These are phyloP conservation scores for Oreonectes daqikongensis DNA, from an alignment of 2,797 vertebrate genomes.

Conservation along the genomic window DNA sequence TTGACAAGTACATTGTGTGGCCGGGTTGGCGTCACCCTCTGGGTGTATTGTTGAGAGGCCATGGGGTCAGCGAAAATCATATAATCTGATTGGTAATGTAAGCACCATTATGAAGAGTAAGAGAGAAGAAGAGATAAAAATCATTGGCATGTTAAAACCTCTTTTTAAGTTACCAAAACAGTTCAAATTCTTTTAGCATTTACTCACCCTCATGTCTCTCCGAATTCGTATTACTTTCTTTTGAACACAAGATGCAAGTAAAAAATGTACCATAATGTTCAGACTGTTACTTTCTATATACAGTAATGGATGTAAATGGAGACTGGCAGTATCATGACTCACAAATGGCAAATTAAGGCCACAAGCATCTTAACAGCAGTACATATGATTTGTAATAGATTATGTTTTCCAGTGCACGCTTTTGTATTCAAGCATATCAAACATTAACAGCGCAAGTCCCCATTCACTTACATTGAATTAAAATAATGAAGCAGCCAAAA, in stretches of 20 bases:
- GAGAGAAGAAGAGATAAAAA: not conserved
- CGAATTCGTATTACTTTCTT: not conserved
- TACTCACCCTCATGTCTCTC: not conserved
- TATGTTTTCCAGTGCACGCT: not conserved
- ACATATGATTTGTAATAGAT: not conserved
- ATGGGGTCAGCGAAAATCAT: not conserved
- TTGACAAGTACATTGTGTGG: conserved; percentile 9
- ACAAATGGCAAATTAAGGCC: not conserved
- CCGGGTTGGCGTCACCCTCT: not conserved
- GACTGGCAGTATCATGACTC: too few relatives aligned
- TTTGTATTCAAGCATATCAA: not conserved
- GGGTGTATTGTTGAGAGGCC: not conserved
- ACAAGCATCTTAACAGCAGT: not conserved
- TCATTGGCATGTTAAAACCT: not conserved
- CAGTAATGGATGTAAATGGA: too few relatives aligned
- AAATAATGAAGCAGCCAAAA: not conserved
- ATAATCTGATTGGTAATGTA: conserved; percentile 1
- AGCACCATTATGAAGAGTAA: not conserved
- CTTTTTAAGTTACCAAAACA: not conserved
- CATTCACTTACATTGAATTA: not conserved
- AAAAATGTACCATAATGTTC: not conserved
- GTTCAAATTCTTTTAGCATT: too few relatives aligned
- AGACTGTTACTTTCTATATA: not conserved
- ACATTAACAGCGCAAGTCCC: not conserved
- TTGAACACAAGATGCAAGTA: not conserved